Percentiles rank a stretch among this genome's conserved stretches.
phyloP scores from a whole-genome alignment of 1,140 invertebrate genomes.

The Aplysia californica region DNA sequence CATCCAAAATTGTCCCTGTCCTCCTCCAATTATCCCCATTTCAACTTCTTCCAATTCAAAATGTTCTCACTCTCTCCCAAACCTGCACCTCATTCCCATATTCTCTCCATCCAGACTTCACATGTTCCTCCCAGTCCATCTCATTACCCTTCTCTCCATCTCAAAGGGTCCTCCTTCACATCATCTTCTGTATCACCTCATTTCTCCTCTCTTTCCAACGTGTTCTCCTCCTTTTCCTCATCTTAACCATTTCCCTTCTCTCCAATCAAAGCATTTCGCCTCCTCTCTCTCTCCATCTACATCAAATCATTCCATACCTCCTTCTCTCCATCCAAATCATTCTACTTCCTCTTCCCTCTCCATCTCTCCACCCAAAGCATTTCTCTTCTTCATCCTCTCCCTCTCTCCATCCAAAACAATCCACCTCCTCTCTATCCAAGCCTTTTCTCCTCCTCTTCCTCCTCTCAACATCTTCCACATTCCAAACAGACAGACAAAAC shows the following conservation, averaged over 20 bases:
- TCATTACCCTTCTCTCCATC: neutral
- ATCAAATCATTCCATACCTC: neutral
- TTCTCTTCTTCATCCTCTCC: neutral
- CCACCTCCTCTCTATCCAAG: neutral
- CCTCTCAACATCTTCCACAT: neutral
- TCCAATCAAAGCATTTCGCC: no score
- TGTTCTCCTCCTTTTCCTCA: neutral
- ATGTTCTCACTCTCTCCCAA: neutral
- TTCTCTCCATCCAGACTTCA: neutral
- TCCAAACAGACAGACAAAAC: no score
- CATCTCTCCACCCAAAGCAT: neutral
- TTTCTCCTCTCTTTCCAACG: neutral
- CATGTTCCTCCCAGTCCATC: neutral
- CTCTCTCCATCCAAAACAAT: neutral
- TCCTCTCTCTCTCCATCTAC: neutral
- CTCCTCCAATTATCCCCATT: no score
- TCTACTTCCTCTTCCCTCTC: neutral
- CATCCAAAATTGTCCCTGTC: no score
- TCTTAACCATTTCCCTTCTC: no score
- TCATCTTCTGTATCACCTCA: neutral
- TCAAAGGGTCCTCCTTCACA: neutral
- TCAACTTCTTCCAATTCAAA: no score
- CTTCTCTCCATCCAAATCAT: neutral
- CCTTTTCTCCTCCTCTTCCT: neutral
- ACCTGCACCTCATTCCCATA: neutral